A percentile compares a stretch with the other conserved stretches of the same genome.
phyloP scores from a whole-genome alignment of 1,140 invertebrate genomes.

The Sweltsa coloradensis region DNA sequence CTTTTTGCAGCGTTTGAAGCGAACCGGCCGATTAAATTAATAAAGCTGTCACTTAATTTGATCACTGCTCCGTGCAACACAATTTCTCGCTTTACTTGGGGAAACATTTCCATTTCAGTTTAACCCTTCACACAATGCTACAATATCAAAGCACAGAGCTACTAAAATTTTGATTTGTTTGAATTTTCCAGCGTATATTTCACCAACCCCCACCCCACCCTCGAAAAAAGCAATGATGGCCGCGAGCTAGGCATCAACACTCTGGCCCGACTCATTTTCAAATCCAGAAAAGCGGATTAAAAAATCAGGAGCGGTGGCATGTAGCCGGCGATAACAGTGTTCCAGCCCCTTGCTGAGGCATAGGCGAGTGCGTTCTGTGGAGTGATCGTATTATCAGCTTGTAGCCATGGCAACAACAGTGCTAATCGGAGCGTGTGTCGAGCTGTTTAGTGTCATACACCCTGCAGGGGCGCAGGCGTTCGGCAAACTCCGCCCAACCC shows the following conservation, averaged over 20 bases:
- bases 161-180: too few species aligned
- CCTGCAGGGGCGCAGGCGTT: too few species aligned
- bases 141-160: too few species aligned
- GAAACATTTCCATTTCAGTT: conserved; percentile 13
- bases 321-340: conserved; percentile 14
- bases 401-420: conserved; percentile 48
- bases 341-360: neutral
- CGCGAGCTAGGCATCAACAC: too few species aligned
- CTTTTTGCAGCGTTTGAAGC: too few species aligned
- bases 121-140: too few species aligned
- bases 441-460: too few species aligned
- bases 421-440: conserved; percentile 37
- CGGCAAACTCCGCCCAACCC: conserved; percentile 26
- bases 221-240: conserved; percentile 10
- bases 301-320: conserved; percentile 14
- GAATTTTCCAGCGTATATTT: conserved; percentile 1
- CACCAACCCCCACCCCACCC: conserved; percentile 11
- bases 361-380: too few species aligned
- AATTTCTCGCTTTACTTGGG: too few species aligned
- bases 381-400: conserved; percentile 42
- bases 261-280: conserved; percentile 13
- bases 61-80: conserved; percentile 22
- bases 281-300: conserved; percentile 12
- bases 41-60: conserved; percentile 58
- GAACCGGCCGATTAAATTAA: too few species aligned